Base-by-base conservation (phyloP, 2,113 vertebrate genomes). In the Phalacrocorax brasilianus region DNA sequence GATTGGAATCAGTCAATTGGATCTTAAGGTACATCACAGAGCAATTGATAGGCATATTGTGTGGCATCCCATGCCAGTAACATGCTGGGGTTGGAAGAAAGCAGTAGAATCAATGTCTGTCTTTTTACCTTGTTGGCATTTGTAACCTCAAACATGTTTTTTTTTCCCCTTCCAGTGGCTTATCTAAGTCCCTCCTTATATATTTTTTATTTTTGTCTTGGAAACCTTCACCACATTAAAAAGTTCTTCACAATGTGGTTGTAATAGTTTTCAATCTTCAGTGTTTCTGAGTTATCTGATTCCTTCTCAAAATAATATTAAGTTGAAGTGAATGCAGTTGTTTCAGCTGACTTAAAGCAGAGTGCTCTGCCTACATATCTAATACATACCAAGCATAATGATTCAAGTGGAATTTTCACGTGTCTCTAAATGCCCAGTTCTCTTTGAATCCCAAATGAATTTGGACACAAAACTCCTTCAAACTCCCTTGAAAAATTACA, bases 1-100 rank as follows among this genome's bases (percentile, higher is more conserved):
- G 53, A 9, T 4, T 18, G 14, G 66, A 62, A 50, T 77, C 32
- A 30, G 33, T 20, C 40, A 14, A 0, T 44, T 2, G 0, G 33
- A 38, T 83, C 17, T 38, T n/a, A 6, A 1, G n/a, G 35, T 44
- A 44, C 12, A 14, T 26, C 23, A 5, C 0, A 40, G 33, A 47
- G 45, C 45, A 61, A 5, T 32, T 12, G 22, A 11, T 30, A 35
- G 55, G 23, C 3, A 2, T 11, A 12, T 53, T 3, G 6, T 63
- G 20, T 26, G 17, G 30, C 38, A 50, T 49, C 35, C 32, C 22
- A 7, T 3, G 22, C 49, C 42, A 62, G 30, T 17, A 56, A 30
- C 3, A 2, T 24, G 30, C 32, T 0, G 2, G 27, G 13, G 5
- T 13, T 76, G 52, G 56, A 76, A 55, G 22, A n/a, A 42, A 40